Conservation (phyloP, 2,797 vertebrate species). For the Harpagifer antarcticus region DNA sequence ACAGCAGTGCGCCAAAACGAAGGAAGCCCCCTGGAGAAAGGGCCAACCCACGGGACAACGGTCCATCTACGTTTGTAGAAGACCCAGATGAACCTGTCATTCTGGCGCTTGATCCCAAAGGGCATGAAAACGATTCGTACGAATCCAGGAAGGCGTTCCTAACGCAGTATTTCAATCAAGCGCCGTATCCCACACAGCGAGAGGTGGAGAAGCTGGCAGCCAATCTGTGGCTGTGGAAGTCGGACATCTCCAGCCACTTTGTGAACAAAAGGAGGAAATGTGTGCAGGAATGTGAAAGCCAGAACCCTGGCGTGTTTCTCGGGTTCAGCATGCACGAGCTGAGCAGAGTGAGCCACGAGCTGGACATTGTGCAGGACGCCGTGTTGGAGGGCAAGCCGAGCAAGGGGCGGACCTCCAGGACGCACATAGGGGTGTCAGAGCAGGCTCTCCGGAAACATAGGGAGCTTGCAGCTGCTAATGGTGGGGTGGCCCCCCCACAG, state of each 20-base stretch:
- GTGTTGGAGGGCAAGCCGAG: conserved; percentile 82
- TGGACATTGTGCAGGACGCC: conserved; percentile 87
- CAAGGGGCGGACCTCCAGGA: conserved; percentile 87
- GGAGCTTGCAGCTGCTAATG: conserved; percentile 66
- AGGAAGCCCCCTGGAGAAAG: conserved; percentile 87
- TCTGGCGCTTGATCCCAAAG: conserved; percentile 95
- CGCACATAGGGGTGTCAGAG: conserved; percentile 89
- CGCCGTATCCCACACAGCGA: conserved; percentile 91
- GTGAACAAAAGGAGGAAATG: conserved; percentile 94
- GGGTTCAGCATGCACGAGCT: conserved; percentile 96
- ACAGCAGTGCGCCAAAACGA: conserved; percentile 90
- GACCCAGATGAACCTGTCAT: conserved; percentile 92
- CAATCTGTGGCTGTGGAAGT: conserved; percentile 98
- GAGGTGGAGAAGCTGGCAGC: conserved; percentile 96
- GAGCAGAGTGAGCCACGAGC: conserved; percentile 89
- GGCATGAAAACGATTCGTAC: conserved; percentile 94
- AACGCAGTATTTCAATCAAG: conserved; percentile 93
- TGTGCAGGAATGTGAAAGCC: conserved; percentile 90
- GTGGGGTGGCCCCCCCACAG: conserved; percentile 37
- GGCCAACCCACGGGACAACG: conserved; percentile 70
- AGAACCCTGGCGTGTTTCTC: conserved; percentile 89
- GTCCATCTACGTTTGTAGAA: conserved; percentile 87
- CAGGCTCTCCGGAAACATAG: conserved; percentile 75
- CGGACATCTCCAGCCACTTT: conserved; percentile 96
- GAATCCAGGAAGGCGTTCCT: conserved; percentile 96